Evolutionary conservation across 2,797 vertebrate genomes (phyloP).

Genomic region (Champsocephalus gunnari): DNA sequence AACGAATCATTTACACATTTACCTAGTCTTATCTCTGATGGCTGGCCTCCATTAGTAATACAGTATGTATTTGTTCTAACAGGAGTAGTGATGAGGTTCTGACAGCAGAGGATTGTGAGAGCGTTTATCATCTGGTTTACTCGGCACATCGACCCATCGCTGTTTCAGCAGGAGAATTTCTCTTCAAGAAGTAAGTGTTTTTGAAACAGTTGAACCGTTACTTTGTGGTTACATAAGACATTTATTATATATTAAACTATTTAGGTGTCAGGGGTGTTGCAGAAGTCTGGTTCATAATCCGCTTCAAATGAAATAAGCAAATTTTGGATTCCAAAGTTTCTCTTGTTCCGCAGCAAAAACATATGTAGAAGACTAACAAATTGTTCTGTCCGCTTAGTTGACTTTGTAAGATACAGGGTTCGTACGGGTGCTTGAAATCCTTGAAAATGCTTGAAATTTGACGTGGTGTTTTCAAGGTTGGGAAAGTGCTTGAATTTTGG

Average conservation of each 20-base stretch:
- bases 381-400: not conserved
- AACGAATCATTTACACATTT: not conserved
- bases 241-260: not conserved
- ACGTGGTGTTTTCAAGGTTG: too few relatives aligned
- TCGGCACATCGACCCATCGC: slow-evolving; percentile 97
- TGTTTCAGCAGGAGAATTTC: slow-evolving; percentile 96
- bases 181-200: slow-evolving; percentile 94
- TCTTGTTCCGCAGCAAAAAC: not conserved
- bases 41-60: not conserved
- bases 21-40: not conserved
- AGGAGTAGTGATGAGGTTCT: slow-evolving; percentile 96
- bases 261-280: not conserved
- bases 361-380: not conserved
- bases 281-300: not conserved
- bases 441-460: too few relatives aligned
- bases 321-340: not conserved
- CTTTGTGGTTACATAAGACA: not conserved
- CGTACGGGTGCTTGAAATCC: too few relatives aligned
- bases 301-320: not conserved
- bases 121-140: slow-evolving; percentile 97
- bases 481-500: too few relatives aligned
- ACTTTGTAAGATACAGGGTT: not conserved
- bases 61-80: slow-evolving; percentile 28
- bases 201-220: not conserved
- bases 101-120: slow-evolving; percentile 98